Base-by-base conservation (phyloP, 2,888 invertebrate species). In the Dynastes tityus region DNA sequence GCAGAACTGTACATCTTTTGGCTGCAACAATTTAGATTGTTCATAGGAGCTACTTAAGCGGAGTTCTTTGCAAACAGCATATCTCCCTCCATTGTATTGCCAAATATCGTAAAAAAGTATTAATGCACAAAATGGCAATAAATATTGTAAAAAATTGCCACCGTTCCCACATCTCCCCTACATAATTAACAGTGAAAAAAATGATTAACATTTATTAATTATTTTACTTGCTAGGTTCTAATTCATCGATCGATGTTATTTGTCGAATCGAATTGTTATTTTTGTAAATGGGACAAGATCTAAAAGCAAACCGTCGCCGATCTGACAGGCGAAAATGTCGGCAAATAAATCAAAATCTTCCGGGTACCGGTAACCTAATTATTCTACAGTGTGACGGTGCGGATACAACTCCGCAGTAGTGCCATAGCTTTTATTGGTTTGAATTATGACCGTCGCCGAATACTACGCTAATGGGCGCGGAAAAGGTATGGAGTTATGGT, bases 401-500 rank as follows among this genome's bases (percentile, higher is more conserved):
- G 29, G 73, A 74, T 61, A 74, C 71, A 71, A 55, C 55, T 71
- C 63, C 49, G 73, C 45, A 74, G 61, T 58, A 73, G 58, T 73
- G 73, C 45, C 37, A 73, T 32, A 58, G 73, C 73, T 74, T 74
- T 74, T 74, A 74, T 74, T 61, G 61, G 73, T 61, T 61, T 74
- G 73, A 74, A 74, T 74, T 74, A 74, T 74, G 61, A 63, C 73
- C 73, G 73, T 74, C 61, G 73, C 73, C n/a, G 73, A 74, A 74
- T 74, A 49, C 73, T 45, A 37, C 61, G 61, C 73, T 74, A 74
- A 74, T 74, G 73, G 73, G 61, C 27, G 45, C 73, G 73, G 49
- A 74, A 74, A 74, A 63, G 61, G 40, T 74, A 74, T 61, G 61
- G 61, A 61, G 63, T 74, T 74, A 61, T 49, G 61, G 40, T 58